Conservation (phyloP, 2,113 vertebrate species). For the Psilopsiagon aymara region DNA sequence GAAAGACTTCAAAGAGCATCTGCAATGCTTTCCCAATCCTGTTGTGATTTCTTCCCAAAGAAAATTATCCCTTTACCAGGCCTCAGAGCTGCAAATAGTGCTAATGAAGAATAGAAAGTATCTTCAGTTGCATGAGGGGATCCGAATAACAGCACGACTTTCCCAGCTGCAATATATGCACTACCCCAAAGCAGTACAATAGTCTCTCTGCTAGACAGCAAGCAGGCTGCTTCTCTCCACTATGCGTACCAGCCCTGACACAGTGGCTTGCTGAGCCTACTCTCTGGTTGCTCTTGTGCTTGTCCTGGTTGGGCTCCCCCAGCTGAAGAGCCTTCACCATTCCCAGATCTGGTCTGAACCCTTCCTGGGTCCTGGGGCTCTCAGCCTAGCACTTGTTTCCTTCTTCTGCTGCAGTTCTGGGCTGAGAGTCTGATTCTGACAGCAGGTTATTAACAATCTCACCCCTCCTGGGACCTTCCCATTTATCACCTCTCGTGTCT, state of each 20-base stretch:
- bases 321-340: background rate
- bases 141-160: background rate
- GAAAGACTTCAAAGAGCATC: background rate
- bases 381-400: background rate
- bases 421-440: background rate
- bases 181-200: background rate
- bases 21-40: background rate
- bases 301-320: background rate
- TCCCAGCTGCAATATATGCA: background rate
- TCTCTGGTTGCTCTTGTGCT: background rate
- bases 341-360: background rate
- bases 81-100: background rate
- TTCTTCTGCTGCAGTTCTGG: fast-evolving
- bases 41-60: background rate
- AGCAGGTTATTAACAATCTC: background rate
- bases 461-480: background rate
- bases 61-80: background rate
- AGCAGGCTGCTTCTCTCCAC: background rate
- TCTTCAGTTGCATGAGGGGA: background rate
- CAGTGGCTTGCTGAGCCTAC: background rate
- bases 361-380: background rate
- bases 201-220: background rate
- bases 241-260: background rate
- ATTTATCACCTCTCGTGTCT: background rate
- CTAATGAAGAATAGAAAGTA: background rate